Evolutionary conservation across 1,140 invertebrate species (phyloP).

Genomic region (Aphaenogaster ashmeadi): DNA sequence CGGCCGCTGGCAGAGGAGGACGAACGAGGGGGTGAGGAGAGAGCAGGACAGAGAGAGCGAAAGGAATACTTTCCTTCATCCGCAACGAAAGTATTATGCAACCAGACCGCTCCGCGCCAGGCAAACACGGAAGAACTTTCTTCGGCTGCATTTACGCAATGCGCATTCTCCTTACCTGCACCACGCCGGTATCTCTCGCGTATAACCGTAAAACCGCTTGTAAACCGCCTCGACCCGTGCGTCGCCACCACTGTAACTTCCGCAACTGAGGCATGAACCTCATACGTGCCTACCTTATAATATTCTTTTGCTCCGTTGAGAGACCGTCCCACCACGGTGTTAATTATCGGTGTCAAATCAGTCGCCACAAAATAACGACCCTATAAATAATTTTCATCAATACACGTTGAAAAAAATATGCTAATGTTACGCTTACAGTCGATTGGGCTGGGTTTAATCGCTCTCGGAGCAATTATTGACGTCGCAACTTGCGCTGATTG

Average conservation of each 20-base stretch:
- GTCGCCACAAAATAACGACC: neutral
- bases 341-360: neutral
- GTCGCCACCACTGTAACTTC: conserved; percentile 67
- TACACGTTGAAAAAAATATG: too few relatives aligned
- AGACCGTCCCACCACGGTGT: conserved; percentile 1
- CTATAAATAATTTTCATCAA: too few relatives aligned
- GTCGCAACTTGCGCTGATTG: too few relatives aligned
- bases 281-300: conserved; percentile 71
- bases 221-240: neutral
- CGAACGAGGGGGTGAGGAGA: too few relatives aligned
- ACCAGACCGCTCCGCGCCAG: conserved; percentile 41
- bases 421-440: too few relatives aligned
- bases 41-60: conserved; percentile 10
- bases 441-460: too few relatives aligned
- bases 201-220: neutral
- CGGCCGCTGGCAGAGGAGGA: neutral
- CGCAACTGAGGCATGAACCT: conserved; percentile 73
- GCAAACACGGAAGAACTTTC: conserved; percentile 81
- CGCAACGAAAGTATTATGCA: conserved; percentile 67
- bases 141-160: conserved; percentile 76
- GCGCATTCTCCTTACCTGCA: conserved; percentile 47
- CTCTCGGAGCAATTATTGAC: too few relatives aligned
- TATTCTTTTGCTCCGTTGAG: conserved; percentile 57
- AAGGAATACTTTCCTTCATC: conserved; percentile 56
- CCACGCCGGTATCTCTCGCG: neutral